These are phyloP conservation scores for Hydrochoerus hydrochaeris DNA, from an alignment of 2,113 vertebrate genomes.

Conservation along the genomic window DNA sequence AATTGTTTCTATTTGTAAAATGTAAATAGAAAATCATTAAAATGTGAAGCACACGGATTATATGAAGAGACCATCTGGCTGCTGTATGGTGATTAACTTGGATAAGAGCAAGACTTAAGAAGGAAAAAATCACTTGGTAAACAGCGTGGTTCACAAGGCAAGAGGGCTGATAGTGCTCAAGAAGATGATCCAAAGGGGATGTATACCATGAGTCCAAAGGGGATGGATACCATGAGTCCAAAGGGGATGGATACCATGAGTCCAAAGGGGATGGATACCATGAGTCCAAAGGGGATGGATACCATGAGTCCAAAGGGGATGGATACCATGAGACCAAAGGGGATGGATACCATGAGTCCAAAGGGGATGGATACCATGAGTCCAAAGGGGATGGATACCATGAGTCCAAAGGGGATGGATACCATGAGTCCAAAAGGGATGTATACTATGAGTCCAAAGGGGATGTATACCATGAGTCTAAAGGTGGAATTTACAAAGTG, in stretches of 20 bases:
- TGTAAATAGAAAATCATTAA: neutral
- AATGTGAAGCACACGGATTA: neutral
- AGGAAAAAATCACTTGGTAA: neutral
- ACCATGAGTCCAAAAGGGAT: fast-evolving
- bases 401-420: fast-evolving
- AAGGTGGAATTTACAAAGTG: neutral
- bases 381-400: fast-evolving
- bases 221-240: neutral
- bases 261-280: neutral
- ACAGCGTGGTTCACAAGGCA: no score
- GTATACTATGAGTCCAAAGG: fast-evolving
- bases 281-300: neutral
- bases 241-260: neutral
- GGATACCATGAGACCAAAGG: neutral
- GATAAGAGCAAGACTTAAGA: neutral
- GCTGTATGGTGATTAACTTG: neutral
- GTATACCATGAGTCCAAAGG: neutral
- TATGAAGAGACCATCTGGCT: neutral
- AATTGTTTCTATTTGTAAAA: neutral
- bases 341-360: fast-evolving
- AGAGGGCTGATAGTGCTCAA: fast-evolving
- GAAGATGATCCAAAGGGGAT: neutral
- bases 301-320: neutral
- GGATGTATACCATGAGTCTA: fast-evolving
- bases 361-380: fast-evolving